Base-by-base conservation (phyloP, 2,113 vertebrate species). In the Saguinus imperator region DNA sequence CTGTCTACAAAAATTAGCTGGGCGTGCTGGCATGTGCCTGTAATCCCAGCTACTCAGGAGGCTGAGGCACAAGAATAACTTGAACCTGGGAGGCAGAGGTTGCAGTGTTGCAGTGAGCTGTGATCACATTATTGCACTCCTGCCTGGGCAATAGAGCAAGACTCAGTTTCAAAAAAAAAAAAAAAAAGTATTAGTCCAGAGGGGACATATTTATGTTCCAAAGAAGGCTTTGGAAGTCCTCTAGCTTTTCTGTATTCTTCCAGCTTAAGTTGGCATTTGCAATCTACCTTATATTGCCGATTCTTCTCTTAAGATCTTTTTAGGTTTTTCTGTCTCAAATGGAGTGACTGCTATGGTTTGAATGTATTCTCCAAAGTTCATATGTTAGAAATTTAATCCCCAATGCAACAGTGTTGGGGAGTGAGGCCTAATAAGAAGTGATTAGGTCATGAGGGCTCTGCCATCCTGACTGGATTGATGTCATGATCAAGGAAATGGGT, bases 251-350 rank as follows among this genome's bases (percentile, higher is more conserved):
- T 79, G 23, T 6, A 21, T 61, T 50, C 52, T 89, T 93, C 80
- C 58, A 84, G 18, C 58, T 77, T 90, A 48, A 76, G n/a, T 91
- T 89, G 40, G 45, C 64, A 43, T 61, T 68, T 87, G 35, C 55
- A 32, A 81, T 81, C 70, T 85, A 8, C n/a, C 3, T 89, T 80
- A 20, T 87, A 52, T 70, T 92, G 82, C 80, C 81, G 61, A 14
- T 45, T 32, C 32, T 84, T 94, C 32, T 57, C 80, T 94, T 92
- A 61, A 61, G 86, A 64, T 48, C n/a, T 77, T 94, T 90, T 92
- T 80, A 79, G 58, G 55, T 25, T 94, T 29, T 66, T 87, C 16
- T 4, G 43, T 89, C 25, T 96, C 76, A 85, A 68, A 50, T 80
- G 84, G 68, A 77, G 57, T 72, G 43, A 45, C 73, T 76, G 43